These are phyloP conservation scores for Herminia tarsipennalis DNA, from an alignment of 2,888 invertebrate genomes.

Conservation along the genomic window DNA sequence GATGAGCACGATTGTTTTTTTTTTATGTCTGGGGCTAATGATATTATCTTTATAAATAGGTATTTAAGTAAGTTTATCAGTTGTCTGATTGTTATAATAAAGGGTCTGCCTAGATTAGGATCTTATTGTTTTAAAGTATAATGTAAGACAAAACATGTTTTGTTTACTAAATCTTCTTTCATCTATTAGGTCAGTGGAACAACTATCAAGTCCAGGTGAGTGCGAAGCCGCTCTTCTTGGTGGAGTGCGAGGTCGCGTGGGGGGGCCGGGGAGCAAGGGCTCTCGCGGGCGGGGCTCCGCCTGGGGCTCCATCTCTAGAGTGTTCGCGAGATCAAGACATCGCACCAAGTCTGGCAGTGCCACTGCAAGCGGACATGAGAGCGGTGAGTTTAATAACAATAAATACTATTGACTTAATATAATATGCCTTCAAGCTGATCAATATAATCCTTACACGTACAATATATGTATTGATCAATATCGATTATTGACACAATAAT, in stretches of 20 bases:
- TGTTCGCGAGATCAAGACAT: slow-evolving; percentile 94
- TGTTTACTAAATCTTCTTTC: neutral
- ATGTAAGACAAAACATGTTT: neutral
- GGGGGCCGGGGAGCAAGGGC: slow-evolving; percentile 65
- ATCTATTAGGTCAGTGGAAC: slow-evolving; percentile 89
- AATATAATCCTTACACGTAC: too few relatives aligned
- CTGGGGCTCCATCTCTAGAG: slow-evolving; percentile 96
- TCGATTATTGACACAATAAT: too few relatives aligned
- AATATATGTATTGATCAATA: too few relatives aligned
- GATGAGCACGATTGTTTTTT: too few relatives aligned
- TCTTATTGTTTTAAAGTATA: too few relatives aligned
- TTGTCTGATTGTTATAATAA: too few relatives aligned
- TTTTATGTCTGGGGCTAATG: too few relatives aligned
- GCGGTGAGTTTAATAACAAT: slow-evolving; percentile 83
- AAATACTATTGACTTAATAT: too few relatives aligned
- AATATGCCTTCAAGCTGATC: too few relatives aligned
- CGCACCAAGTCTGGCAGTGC: slow-evolving; percentile 90
- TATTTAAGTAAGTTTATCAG: neutral
- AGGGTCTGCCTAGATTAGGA: too few relatives aligned
- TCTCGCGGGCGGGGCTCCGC: slow-evolving; percentile 89
- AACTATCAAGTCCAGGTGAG: slow-evolving; percentile 92
- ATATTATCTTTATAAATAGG: neutral
- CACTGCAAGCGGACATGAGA: slow-evolving; percentile 88
- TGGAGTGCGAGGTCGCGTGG: slow-evolving; percentile 73
- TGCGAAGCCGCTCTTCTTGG: slow-evolving; percentile 87